Evolutionary conservation across 1,140 invertebrate species (phyloP), one percentile per base, ranked within the genome.

Genomic region (Drosophila varians): DNA sequence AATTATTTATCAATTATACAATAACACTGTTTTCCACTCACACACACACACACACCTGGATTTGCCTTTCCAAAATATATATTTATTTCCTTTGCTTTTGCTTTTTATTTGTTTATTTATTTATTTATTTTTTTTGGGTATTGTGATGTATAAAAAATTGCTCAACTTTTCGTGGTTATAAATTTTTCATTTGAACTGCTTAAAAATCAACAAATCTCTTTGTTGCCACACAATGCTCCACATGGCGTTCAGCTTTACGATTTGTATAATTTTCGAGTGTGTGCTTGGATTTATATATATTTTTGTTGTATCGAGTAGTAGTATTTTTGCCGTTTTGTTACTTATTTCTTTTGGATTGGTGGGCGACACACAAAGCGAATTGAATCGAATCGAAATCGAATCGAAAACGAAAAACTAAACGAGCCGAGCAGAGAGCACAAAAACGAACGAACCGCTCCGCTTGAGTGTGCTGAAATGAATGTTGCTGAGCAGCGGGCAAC

Each of bases 371-470:
- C 69, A 46, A 56, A 47, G 21, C 38, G 18, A 61, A 8, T 18
- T 14, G 34, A 42, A 53, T 34, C 40, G 51, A 66, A 31, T 42
- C 36, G 51, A 19, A 52, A n/a, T n/a, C n/a, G n/a, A n/a, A n/a
- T n/a, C n/a, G n/a, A n/a, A 42, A 42, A 14, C 14, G 16, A 42
- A 42, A 42, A 42, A 9, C 38, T 6, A 42, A 42, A 42, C 38
- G 38, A 42, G 5, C 25, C 28, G 54, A 54, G 12, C 45, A 9
- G 54, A 36, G 28, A 5, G 28, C 28, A n/a, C 9, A 18, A 47
- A 66, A 58, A 69, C 62, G 70, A 77, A 80, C 62, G 70, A 84
- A 74, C 77, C 79, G 74, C 70, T 80, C 71, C 77, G 79, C 58
- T 77, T 84, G 79, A 80, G 83, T 84, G 86, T 89, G 76, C 72